phyloP scores from a whole-genome alignment of 2,888 invertebrate species.

The Timema podura region DNA sequence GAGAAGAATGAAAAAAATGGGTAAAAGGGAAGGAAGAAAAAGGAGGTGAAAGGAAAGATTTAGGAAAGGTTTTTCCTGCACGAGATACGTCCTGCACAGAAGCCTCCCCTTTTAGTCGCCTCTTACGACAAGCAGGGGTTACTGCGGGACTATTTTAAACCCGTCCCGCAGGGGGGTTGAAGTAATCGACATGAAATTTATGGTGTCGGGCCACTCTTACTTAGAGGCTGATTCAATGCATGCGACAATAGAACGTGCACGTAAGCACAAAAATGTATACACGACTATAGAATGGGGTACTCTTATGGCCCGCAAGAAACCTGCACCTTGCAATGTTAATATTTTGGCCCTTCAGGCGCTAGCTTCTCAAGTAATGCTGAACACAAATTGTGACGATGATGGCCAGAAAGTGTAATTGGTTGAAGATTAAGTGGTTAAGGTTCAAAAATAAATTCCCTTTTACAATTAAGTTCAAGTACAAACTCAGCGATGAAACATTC shows the following conservation, averaged over 20 bases:
- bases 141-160: too few relatives aligned
- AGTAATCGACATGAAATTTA: constrained; percentile 9
- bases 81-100: too few relatives aligned
- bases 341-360: constrained; percentile 2
- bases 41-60: too few relatives aligned
- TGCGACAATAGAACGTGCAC: constrained; percentile 6
- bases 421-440: constrained; percentile 12
- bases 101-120: too few relatives aligned
- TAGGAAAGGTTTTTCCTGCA: too few relatives aligned
- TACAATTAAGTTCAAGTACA: constrained; percentile 11
- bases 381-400: not conserved
- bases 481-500: not conserved
- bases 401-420: not conserved
- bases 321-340: not conserved
- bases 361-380: constrained; percentile 11
- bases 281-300: not conserved
- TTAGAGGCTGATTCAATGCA: constrained; percentile 10
- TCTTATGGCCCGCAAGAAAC: constrained; percentile 14
- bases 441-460: not conserved
- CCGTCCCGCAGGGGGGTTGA: too few relatives aligned
- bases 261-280: not conserved
- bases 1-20: too few relatives aligned
- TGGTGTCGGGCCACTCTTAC: constrained; percentile 1
- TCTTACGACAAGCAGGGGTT: too few relatives aligned
- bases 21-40: too few relatives aligned